Evolutionary conservation across 2,113 vertebrate species (phyloP), one percentile per base, ranked within the genome.

Genomic region (Hassar affinis): DNA sequence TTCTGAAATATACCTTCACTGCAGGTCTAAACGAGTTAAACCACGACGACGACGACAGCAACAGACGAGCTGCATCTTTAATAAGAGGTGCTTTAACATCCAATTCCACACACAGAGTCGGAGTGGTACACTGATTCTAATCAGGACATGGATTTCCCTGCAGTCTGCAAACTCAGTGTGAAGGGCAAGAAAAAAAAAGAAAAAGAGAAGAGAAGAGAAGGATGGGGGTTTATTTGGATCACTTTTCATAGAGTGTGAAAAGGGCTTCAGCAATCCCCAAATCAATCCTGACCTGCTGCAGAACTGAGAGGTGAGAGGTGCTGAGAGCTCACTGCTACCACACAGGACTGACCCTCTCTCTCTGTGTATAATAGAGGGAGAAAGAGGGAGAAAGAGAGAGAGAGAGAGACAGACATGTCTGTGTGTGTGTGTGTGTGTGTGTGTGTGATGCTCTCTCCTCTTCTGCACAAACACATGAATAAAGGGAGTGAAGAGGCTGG

Each of bases 211-310:
- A 74, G 38, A 79, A 76, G 30, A 69, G n/a, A 51, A 66, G 33
- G 71, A 64, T 33, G 57, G 42, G 57, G 59, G 75, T 72, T 84
- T 86, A 85, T 85, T 85, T 87, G 81, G 84, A 85, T 85, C 33
- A 62, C 86, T 86, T 85, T 86, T 75, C 80, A 85, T 72, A 71
- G 66, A 85, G 86, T 85, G 81, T 86, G 81, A 86, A 88, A 88
- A 83, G 84, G 64, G 74, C 82, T 85, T 86, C 89, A 79, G 80
- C 83, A 86, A 86, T 82, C 87, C 85, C 81, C 77, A 85, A 86
- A 89, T 90, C 87, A 86, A 90, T 85, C 81, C 81, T 35, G 66
- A 85, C 87, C 89, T 81, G 85, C 83, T 84, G 85, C 78, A 86
- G 81, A 72, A 79, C 54, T 12, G 54, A 85, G 79, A 81, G 85